Evolutionary conservation across 2,797 vertebrate species (phyloP), one percentile per base, ranked within the genome.

Genomic region (Dryobates pubescens): DNA sequence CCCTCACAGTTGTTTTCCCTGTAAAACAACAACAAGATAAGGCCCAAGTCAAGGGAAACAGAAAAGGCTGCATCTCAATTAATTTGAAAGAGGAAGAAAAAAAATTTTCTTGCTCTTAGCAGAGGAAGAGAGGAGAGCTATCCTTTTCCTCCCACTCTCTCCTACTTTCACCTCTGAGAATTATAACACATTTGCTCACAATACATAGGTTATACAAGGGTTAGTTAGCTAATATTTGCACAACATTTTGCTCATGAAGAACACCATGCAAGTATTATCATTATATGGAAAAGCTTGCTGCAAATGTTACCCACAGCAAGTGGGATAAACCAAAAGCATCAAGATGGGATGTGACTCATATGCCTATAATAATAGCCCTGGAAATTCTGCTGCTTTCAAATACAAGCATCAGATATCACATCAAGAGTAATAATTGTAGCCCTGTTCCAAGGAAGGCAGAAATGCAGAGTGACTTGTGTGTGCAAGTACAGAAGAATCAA

Each of bases 351-450:
- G 57, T 95, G 95, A 94, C 76, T 95, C 93, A 91, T 53, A 20
- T 1, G 10, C 30, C 69, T 82, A 47, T 85, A 95, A 94, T 57
- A 56, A 92, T 3, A 91, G 68, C 45, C 67, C 78, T 82, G 65
- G 27, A 87, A 59, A 81, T 80, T 84, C 86, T 73, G 62, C 59
- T 91, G 69, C 92, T 96, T 93, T 67, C 79, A 89, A 94, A 90
- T 83, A 89, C 27, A 82, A 88, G 89, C 92, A 69, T 61, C 86
- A 74, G 69, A 81, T 61, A 82, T 49, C 90, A 75, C 53, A 69
- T 57, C 74, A 53, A 86, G 79, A 70, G 85, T 84, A 96, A 95
- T 78, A 88, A 90, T 30, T 88, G 80, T 81, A 95, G 62, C 49
- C 72, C 82, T 61, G 30, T 56, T 78, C 20, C 20, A 57, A 88